A percentile compares a stretch with the other conserved stretches of the same genome.
phyloP scores from a whole-genome alignment of 2,797 vertebrate species.

The Catostomus latipinnis region DNA sequence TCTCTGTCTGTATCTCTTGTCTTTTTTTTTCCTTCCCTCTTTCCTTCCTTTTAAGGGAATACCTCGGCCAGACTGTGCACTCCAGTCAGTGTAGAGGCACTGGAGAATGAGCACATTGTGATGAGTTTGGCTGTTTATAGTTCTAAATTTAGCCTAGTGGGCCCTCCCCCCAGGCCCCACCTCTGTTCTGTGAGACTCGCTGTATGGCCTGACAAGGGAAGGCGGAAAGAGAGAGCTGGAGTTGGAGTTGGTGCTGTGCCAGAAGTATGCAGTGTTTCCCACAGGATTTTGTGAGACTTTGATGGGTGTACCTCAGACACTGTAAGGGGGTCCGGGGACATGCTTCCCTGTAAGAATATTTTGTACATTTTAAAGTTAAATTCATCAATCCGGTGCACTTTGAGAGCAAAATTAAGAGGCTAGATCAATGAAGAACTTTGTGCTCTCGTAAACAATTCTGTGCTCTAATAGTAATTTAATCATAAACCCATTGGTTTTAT shows the following conservation, averaged over 20 bases:
- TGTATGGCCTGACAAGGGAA: slow-evolving; percentile 26
- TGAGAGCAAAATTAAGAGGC: not conserved
- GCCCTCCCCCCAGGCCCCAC: slow-evolving; percentile 16
- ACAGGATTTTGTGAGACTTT: too few relatives aligned
- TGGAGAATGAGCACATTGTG: slow-evolving; percentile 48
- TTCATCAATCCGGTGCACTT: not conserved
- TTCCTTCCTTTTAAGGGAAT: slow-evolving; percentile 80
- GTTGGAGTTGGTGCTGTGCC: slow-evolving; percentile 12
- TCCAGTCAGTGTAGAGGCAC: slow-evolving; percentile 74
- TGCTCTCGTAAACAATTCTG: not conserved
- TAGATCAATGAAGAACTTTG: not conserved
- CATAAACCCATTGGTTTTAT: not conserved
- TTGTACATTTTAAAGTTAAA: not conserved
- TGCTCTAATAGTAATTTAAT: not conserved
- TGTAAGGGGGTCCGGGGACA: too few relatives aligned
- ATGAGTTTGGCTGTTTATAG: slow-evolving; percentile 51
- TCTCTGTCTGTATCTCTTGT: slow-evolving; percentile 1
- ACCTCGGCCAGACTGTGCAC: slow-evolving; percentile 70
- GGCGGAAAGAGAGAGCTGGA: slow-evolving; percentile 5
- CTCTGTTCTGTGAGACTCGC: slow-evolving; percentile 17
- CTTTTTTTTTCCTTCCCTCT: slow-evolving; percentile 20
- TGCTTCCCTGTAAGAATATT: not conserved
- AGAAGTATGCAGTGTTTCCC: not conserved
- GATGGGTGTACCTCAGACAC: too few relatives aligned
- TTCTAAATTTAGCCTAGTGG: slow-evolving; percentile 74